These are phyloP conservation scores for Anthopleura sola DNA, from an alignment of 64 coral and sea anemone species.

Conservation along the genomic window DNA sequence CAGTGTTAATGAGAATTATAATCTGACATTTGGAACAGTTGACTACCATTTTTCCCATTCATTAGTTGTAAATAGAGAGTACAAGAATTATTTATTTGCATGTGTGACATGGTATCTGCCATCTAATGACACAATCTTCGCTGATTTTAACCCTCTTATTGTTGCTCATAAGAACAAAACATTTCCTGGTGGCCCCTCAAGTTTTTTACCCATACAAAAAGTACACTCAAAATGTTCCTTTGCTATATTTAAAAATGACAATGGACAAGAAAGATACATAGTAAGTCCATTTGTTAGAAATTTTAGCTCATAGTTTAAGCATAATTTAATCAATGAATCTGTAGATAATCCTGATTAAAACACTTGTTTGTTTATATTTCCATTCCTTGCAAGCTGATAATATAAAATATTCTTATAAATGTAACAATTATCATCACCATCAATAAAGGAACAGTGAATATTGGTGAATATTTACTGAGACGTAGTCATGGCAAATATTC, in stretches of 20 bases:
- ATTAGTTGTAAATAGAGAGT: neutral
- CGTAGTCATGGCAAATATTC: no score
- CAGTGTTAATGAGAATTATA: conserved; percentile 19
- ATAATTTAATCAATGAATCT: no score
- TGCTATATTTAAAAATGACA: neutral
- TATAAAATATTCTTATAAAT: no score
- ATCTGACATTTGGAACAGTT: conserved; percentile 30
- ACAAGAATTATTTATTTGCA: conserved; percentile 25
- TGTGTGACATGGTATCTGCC: conserved; percentile 27
- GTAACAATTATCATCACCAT: no score
- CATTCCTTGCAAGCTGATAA: no score
- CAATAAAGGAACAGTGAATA: no score
- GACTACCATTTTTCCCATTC: conserved; percentile 28
- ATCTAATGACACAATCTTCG: neutral
- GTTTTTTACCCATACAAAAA: conserved; percentile 18
- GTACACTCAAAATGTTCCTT: conserved; percentile 25
- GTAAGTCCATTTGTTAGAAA: neutral
- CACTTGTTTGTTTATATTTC: no score
- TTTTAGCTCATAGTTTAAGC: neutral
- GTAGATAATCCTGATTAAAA: no score
- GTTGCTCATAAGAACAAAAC: neutral
- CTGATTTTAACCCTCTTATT: neutral
- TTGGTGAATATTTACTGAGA: no score
- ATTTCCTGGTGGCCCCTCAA: conserved; percentile 31
- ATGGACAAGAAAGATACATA: neutral